These are phyloP conservation scores for Autographa gamma DNA, from an alignment of 2,888 invertebrate species.

Conservation along the genomic window DNA sequence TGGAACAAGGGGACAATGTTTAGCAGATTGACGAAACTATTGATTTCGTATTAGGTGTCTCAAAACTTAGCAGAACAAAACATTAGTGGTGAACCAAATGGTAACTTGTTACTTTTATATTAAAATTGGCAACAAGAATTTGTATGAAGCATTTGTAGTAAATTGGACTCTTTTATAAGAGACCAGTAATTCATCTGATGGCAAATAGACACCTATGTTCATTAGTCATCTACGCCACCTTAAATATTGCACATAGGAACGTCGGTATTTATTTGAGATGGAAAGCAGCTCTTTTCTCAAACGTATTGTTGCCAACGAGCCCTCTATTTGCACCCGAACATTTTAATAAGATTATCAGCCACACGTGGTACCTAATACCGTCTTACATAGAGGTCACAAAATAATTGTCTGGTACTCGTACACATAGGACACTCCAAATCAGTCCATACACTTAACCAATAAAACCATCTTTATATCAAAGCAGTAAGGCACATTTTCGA, in stretches of 20 bases:
- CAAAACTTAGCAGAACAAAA: slow-evolving; percentile 6
- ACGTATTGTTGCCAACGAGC: too few relatives aligned
- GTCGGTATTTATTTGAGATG: too few relatives aligned
- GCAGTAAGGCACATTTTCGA: neutral
- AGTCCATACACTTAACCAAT: neutral
- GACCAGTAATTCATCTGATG: too few relatives aligned
- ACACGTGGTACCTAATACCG: neutral
- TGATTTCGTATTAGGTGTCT: slow-evolving; percentile 22
- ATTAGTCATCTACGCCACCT: too few relatives aligned
- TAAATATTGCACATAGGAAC: too few relatives aligned
- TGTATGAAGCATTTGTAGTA: neutral
- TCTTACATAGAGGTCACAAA: neutral
- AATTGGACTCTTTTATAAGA: too few relatives aligned
- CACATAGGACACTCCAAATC: neutral
- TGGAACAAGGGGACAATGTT: slow-evolving; percentile 15
- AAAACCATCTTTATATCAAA: neutral
- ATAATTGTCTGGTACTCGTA: neutral
- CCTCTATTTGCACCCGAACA: neutral
- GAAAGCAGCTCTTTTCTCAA: too few relatives aligned
- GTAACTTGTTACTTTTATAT: neutral
- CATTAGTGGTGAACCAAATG: neutral
- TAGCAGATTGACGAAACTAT: slow-evolving; percentile 27
- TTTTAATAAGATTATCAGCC: neutral
- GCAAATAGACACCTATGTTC: too few relatives aligned
- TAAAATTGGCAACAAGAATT: neutral